Evolutionary conservation across 2,797 vertebrate genomes (phyloP), one percentile per base, ranked within the genome.

Genomic region (Ataeniobius toweri): DNA sequence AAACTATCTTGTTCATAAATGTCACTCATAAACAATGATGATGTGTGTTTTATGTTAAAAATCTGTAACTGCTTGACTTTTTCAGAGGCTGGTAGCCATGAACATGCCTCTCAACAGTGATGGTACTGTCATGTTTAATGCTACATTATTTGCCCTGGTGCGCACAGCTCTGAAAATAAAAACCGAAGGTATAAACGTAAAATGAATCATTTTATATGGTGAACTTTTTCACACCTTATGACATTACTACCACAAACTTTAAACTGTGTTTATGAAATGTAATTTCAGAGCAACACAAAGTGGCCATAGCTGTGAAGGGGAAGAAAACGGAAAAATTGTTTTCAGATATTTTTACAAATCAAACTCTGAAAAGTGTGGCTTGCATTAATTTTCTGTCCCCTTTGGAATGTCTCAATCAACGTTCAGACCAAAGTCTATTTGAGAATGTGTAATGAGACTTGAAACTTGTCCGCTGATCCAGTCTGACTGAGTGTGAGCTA

Each of bases 51-150:
- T 6, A 0, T 36, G n/a, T 80, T 87, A 58, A 87, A 78, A 9
- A 3, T 8, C 1, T 85, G 2, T 59, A 0, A 58, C 20, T 80
- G 26, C 50, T 83, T 71, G 86, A 85, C 74, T 65, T 89, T 94
- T 91, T 70, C 94, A 99, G 98, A 96, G 98, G 88, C 93, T 99
- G 83, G 98, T 99, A 77, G 97, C 98, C 87, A 99, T 99, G 98
- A 99, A 99, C 93, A 99, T 99, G 98, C 98, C 98, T 61, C 95
- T 99, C 58, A 98, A 99, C 94, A 98, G 97, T 48, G 98, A 99
- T 0, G 98, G 98, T 83, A 99, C 97, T 0, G 97, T 99, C 88
- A 99, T 99, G 98, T 99, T 99, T 90, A 99, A 99, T 2, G 98
- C 98, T 80, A 99, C 98, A 31, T 92, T 99, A 77, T 99, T 99